Conservation (phyloP, 2,113 vertebrate genomes). For the Campylomormyrus numenius region DNA sequence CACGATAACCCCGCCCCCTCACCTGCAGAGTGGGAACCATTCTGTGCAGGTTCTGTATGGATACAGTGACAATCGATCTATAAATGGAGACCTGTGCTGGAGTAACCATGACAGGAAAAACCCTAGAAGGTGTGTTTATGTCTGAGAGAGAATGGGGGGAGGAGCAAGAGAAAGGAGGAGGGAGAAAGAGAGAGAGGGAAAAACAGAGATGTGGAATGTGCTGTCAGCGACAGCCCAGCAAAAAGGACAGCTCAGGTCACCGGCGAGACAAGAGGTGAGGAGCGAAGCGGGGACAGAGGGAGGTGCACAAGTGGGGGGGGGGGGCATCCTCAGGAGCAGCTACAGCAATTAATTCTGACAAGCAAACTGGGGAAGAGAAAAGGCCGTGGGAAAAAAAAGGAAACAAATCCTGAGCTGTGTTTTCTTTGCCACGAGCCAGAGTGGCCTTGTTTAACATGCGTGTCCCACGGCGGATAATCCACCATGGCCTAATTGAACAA, state of each 20-base stretch:
- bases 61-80: not conserved
- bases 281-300: not conserved
- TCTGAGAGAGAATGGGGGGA: not conserved
- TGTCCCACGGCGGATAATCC: constrained; percentile 26
- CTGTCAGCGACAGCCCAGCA: not conserved
- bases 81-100: not conserved
- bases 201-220: constrained; percentile 1
- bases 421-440: constrained; percentile 27
- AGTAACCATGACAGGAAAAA: not conserved
- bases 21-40: not conserved
- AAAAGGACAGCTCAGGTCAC: constrained; percentile 10
- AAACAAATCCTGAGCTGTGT: constrained; percentile 27
- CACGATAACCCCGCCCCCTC: not conserved
- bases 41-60: not conserved
- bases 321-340: not conserved
- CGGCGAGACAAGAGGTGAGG: not conserved
- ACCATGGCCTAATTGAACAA: constrained; percentile 27
- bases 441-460: constrained; percentile 30
- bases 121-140: not conserved
- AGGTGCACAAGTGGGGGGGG: not conserved
- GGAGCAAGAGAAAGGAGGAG: not conserved
- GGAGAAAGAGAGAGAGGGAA: not conserved
- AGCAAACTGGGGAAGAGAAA: constrained; percentile 28
- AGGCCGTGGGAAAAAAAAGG: not conserved
- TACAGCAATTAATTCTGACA: constrained; percentile 18